phyloP scores from a whole-genome alignment of 1,140 invertebrate species.

The Danaus melanippus region DNA sequence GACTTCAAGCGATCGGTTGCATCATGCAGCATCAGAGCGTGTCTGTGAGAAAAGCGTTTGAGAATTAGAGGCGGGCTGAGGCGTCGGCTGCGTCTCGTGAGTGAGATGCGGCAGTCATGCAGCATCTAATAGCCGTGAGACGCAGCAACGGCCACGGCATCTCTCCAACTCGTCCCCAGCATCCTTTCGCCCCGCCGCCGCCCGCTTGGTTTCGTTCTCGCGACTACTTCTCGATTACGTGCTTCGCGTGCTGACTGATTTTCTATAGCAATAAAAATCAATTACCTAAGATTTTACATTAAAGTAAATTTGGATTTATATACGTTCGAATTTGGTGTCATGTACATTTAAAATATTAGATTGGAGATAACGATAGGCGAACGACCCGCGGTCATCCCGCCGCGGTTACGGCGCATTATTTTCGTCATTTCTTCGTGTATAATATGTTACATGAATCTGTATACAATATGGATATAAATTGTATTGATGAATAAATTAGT shows the following conservation, averaged over 20 bases:
- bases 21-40: constrained; percentile 59
- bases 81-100: constrained; percentile 22
- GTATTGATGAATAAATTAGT: constrained; percentile 71
- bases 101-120: neutral
- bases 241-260: constrained; percentile 75
- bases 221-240: constrained; percentile 74
- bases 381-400: constrained; percentile 44
- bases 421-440: constrained; percentile 72
- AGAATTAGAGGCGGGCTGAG: constrained; percentile 40
- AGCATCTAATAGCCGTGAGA: constrained; percentile 15
- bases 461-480: constrained; percentile 73
- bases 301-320: constrained; percentile 73
- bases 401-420: constrained; percentile 62
- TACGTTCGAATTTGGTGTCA: constrained; percentile 72
- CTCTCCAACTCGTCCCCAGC: constrained; percentile 21
- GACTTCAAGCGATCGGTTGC: constrained; percentile 52
- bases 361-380: constrained; percentile 67
- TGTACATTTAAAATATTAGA: constrained; percentile 72
- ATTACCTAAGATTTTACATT: constrained; percentile 75
- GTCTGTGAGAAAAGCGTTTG: constrained; percentile 52
- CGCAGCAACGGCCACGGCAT: constrained; percentile 21
- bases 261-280: constrained; percentile 75
- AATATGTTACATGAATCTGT: constrained; percentile 72
- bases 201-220: constrained; percentile 69
- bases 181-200: constrained; percentile 52